Conservation (phyloP, 2,113 vertebrate species). For the Sceloporus undulatus region DNA sequence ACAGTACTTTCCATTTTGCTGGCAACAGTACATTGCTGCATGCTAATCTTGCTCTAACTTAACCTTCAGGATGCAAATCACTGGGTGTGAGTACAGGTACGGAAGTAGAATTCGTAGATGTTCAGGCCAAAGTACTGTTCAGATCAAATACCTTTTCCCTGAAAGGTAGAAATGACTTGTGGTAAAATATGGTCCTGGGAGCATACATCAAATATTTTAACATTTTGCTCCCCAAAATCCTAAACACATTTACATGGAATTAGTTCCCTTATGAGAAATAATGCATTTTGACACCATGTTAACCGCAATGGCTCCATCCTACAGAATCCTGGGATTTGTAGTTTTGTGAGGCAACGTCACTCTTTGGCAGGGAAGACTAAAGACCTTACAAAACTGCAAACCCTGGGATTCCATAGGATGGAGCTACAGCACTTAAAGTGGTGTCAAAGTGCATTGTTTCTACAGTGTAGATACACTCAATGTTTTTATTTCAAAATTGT, state of each 20-base stretch:
- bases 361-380: no score
- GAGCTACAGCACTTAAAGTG: no score
- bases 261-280: neutral
- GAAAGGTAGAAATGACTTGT: neutral
- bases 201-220: neutral
- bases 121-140: neutral
- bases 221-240: neutral
- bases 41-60: neutral
- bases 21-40: neutral
- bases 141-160: neutral
- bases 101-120: neutral
- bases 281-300: no score
- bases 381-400: no score
- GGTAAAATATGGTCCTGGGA: neutral
- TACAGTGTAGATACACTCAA: no score
- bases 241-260: conserved; percentile 1
- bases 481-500: neutral
- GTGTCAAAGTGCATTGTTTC: no score
- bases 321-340: no score
- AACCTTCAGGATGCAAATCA: neutral
- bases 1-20: neutral
- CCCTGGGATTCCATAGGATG: no score
- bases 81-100: neutral
- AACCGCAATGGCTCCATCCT: no score
- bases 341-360: no score